Evolutionary conservation across 2,888 invertebrate genomes (phyloP), one percentile per base, ranked within the genome.

Genomic region (Argyresthia goedartella): DNA sequence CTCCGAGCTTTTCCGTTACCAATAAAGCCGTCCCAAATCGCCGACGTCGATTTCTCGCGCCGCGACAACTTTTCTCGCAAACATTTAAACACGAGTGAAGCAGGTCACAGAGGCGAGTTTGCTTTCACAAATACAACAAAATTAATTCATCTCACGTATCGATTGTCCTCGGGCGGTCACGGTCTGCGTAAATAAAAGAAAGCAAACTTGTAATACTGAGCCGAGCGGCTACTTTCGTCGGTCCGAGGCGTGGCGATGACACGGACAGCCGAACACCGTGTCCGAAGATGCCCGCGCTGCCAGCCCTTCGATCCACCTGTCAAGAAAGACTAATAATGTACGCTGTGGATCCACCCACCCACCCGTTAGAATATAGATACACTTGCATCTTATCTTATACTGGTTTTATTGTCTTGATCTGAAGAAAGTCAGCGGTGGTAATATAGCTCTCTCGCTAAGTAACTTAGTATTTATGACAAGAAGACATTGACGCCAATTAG

Each of bases 121-220:
- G 85, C 85, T 85, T 86, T 86, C 85, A 85, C 85, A 84, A 85
- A 84, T 73, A 82, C 76, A 78, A 81, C 81, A 76, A 85, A 86
- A 84, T 85, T 82, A 85, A 86, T 86, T 85, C 86, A 77, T 78
- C 76, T 81, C 86, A 86, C 85, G 85, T 85, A 84, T 84, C 72
- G 85, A 85, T 84, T 84, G 84, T 85, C 85, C 85, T 79, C 82
- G 64, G 73, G 69, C 72, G 69, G 67, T 78, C 72, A 71, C 73
- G 73, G 74, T 69, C 73, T 76, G 80, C 76, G 81, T 81, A 76
- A 80, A 71, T 76, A 81, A 85, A 85, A 85, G 84, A 86, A 84
- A 85, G 85, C 79, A 78, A 79, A 78, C 74, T 77, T 75, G 76
- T 73, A 73, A 73, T 67, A 71, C 71, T 67, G 70, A 67, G 60